Percentiles rank a stretch among this genome's conserved stretches.
Conservation (phyloP, 2,888 invertebrate species). For the Papilio elwesi region DNA sequence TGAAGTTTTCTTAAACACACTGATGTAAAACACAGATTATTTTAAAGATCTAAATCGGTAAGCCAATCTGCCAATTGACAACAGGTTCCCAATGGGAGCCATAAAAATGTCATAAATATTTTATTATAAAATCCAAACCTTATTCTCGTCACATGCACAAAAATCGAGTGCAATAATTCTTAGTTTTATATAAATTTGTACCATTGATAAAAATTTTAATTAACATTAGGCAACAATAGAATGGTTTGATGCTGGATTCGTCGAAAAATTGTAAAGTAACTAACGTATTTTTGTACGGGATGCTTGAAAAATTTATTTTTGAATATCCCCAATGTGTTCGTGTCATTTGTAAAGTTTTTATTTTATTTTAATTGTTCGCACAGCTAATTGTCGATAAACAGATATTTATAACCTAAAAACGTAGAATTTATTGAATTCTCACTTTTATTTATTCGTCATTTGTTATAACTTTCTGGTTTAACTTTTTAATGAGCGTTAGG, state of each 20-base stretch:
- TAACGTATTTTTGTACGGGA: constrained; percentile 60
- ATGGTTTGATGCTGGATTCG: constrained; percentile 52
- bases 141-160: constrained; percentile 8
- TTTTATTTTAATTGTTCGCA: constrained; percentile 37
- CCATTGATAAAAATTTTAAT: constrained; percentile 37
- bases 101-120: background rate
- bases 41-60: constrained; percentile 1
- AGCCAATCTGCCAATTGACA: constrained; percentile 14
- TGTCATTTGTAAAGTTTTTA: constrained; percentile 32
- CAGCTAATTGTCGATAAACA: constrained; percentile 11
- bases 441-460: too few relatives aligned
- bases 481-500: too few relatives aligned
- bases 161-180: constrained; percentile 34
- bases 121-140: background rate
- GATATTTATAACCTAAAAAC: too few relatives aligned
- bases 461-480: too few relatives aligned
- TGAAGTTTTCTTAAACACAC: constrained; percentile 30
- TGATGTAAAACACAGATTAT: constrained; percentile 18
- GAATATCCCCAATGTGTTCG: constrained; percentile 47
- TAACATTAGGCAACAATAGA: constrained; percentile 55
- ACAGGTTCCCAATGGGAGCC: too few relatives aligned
- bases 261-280: constrained; percentile 43
- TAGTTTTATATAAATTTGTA: constrained; percentile 45
- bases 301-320: constrained; percentile 52
- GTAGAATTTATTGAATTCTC: too few relatives aligned